These are phyloP conservation scores for Vidua macroura DNA, from an alignment of 2,113 vertebrate genomes.

Conservation along the genomic window DNA sequence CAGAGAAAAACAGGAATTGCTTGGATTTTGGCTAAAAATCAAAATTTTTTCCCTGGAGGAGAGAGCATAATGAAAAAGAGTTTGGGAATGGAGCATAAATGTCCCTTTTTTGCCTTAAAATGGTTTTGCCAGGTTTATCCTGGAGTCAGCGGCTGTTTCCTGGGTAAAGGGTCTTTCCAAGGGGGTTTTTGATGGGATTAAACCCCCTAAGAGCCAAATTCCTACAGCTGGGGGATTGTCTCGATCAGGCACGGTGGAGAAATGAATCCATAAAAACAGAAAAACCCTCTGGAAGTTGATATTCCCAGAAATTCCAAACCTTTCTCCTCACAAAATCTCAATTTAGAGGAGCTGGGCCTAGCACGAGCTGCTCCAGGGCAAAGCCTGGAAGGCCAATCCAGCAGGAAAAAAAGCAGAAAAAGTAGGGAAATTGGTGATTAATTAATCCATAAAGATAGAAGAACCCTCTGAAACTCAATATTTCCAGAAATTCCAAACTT, in stretches of 20 bases:
- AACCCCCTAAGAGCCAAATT: background rate
- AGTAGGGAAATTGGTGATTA: background rate
- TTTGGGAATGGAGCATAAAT: background rate
- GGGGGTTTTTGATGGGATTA: background rate
- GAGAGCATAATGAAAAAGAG: background rate
- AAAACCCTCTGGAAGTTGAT: background rate
- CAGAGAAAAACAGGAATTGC: background rate
- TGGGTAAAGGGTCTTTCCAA: background rate
- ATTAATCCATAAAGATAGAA: background rate
- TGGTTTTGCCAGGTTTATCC: background rate
- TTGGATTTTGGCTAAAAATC: background rate
- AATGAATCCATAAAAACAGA: background rate
- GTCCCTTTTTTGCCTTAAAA: background rate
- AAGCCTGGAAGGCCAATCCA: background rate
- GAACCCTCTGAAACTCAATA: rapidly evolving
- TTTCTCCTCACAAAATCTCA: background rate
- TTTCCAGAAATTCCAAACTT: background rate
- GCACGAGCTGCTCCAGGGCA: background rate
- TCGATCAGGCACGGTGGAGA: background rate
- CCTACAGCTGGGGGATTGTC: background rate
- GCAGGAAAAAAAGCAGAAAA: background rate
- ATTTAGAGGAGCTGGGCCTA: no score
- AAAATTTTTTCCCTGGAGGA: background rate
- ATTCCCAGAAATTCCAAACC: background rate
- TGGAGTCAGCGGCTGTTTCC: rapidly evolving